Evolutionary conservation across 2,888 invertebrate species (phyloP), one percentile per base, ranked within the genome.

Genomic region (Polia nebulosa): DNA sequence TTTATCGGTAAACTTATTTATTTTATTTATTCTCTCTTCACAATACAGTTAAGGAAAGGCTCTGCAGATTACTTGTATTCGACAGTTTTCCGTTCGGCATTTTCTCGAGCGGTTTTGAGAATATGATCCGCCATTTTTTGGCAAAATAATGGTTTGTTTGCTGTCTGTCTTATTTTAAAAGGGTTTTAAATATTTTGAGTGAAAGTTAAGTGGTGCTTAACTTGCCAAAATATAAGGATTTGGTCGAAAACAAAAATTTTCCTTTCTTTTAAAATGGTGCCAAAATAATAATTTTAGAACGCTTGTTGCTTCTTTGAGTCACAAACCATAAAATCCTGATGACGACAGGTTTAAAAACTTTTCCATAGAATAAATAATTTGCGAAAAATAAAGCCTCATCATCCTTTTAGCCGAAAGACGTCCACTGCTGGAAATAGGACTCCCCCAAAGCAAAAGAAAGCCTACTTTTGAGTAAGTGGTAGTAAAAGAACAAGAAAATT

Each of bases 131-230:
- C n/a, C 9, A 70, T 61, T 75, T 77, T 78, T 78, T 68, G 59
- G 51, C 20, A 15, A 57, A 66, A 66, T 79, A 66, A 72, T 64
- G 59, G 58, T 63, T 74, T 62, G 59, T 73, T 59, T 71, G 66
- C 56, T 76, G 57, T 76, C 64, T 44, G 81, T 44, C 57, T 66
- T 72, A 36, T 73, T 63, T 68, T 67, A 52, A 76, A 78, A 67
- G 76, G 77, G 78, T 70, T 78, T 74, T 57, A 36, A 64, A 74
- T 70, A 60, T 60, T 78, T 74, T 63, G 52, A 66, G 53, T 58
- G 44, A 20, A 53, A 57, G 56, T 55, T 52, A 77, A 77, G 67
- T 64, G 67, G 45, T 61, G n/a, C 72, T 77, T 57, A 59, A 62
- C 66, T 49, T 39, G 11, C 3, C n/a, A 22, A 62, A 58, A 55